A percentile compares a stretch with the other conserved stretches of the same genome.
These are phyloP conservation scores for Oncopodura yosiiana DNA, from an alignment of 1,140 invertebrate species.

Conservation along the genomic window DNA sequence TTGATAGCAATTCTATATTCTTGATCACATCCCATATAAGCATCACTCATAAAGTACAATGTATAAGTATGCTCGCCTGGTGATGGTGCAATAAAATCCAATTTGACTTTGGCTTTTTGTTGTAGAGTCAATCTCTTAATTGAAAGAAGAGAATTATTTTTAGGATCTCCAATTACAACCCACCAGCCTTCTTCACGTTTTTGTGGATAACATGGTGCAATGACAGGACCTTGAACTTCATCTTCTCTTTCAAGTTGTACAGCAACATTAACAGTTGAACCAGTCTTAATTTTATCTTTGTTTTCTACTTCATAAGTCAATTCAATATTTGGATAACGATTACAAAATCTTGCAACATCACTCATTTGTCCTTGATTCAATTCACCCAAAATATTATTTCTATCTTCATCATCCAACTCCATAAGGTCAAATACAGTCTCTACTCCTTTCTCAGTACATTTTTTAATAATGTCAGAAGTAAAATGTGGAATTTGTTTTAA, in stretches of 20 bases:
- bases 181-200: slow-evolving; percentile 99
- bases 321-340: slow-evolving; percentile 98
- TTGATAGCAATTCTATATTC: slow-evolving; percentile 81
- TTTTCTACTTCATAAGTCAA: slow-evolving; percentile 83
- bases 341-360: slow-evolving; percentile 96
- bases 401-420: slow-evolving; percentile 92
- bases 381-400: slow-evolving; percentile 67
- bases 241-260: slow-evolving; percentile 93
- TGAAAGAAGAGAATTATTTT: slow-evolving; percentile 83
- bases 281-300: slow-evolving; percentile 66
- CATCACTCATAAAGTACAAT: slow-evolving; percentile 97
- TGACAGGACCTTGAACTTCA: slow-evolving; percentile 89
- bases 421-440: slow-evolving; percentile 98
- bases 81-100: slow-evolving; percentile 88
- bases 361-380: slow-evolving; percentile 80
- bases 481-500: slow-evolving; percentile 96
- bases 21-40: slow-evolving; percentile 96
- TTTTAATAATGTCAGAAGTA: slow-evolving; percentile 74
- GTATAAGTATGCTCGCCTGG: slow-evolving; percentile 81
- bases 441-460: slow-evolving; percentile 81
- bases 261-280: slow-evolving; percentile 72
- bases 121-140: slow-evolving; percentile 92
- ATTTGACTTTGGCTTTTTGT: slow-evolving; percentile 83
- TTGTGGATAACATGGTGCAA: slow-evolving; percentile 95
- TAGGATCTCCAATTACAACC: slow-evolving; percentile 96